Conservation (phyloP, 2,888 invertebrate genomes). For the Germaria angustata region DNA sequence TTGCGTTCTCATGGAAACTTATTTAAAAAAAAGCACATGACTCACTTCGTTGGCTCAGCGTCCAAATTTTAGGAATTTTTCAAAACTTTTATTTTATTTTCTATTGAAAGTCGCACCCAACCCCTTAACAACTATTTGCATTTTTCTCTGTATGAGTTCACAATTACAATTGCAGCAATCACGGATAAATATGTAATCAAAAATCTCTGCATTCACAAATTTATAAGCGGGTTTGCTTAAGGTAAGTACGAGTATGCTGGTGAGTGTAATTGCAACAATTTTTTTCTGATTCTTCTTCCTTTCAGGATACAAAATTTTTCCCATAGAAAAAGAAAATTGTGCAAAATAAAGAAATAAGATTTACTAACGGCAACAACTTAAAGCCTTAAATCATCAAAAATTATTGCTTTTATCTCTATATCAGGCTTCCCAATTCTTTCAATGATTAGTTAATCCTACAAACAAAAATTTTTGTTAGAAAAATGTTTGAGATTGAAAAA, state of each 20-base stretch:
- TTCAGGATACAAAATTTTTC: not conserved
- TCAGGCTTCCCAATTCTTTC: not conserved
- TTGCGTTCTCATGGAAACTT: too few relatives aligned
- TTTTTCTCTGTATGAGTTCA: not conserved
- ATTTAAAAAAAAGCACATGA: too few relatives aligned
- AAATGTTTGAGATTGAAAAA: not conserved
- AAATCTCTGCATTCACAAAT: constrained; percentile 6
- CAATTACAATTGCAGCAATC: constrained; percentile 48
- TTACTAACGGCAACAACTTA: not conserved
- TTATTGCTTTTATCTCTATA: not conserved
- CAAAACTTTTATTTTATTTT: not conserved
- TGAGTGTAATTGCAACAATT: constrained; percentile 16
- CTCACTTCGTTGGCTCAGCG: too few relatives aligned
- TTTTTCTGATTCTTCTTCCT: not conserved
- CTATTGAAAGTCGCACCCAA: not conserved
- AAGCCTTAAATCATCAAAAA: not conserved
- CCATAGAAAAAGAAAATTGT: not conserved
- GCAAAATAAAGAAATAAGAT: not conserved
- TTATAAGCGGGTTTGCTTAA: constrained; percentile 3
- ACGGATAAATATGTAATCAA: constrained; percentile 50
- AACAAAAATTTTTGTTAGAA: not conserved
- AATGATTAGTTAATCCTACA: not conserved
- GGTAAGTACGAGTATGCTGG: constrained; percentile 4
- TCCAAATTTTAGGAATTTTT: not conserved
- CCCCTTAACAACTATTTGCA: constrained; percentile 25